These are phyloP conservation scores for Maconellicoccus hirsutus DNA, from an alignment of 1,140 invertebrate species.

Conservation along the genomic window DNA sequence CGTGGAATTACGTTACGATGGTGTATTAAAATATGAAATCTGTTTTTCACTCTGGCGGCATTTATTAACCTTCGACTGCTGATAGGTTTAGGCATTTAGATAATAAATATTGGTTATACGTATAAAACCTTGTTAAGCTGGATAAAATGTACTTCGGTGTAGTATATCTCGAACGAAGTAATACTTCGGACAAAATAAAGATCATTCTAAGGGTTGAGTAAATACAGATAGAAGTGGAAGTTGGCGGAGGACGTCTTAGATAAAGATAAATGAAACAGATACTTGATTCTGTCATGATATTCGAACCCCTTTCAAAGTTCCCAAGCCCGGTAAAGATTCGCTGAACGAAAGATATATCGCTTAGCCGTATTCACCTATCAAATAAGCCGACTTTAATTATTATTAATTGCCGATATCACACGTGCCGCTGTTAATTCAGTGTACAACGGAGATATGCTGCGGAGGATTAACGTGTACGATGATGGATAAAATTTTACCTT, in stretches of 20 bases:
- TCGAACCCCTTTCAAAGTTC: background rate
- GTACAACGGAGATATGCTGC: no score
- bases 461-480: background rate
- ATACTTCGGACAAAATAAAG: no score
- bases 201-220: background rate
- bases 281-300: background rate
- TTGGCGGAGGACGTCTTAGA: background rate
- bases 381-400: background rate
- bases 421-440: background rate
- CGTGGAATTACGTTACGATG: no score
- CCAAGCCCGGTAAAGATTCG: background rate
- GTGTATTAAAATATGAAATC: no score
- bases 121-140: no score
- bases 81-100: no score
- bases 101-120: no score
- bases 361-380: background rate
- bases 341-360: background rate
- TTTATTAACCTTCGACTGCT: no score
- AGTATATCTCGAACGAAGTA: no score
- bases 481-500: background rate
- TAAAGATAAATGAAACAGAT: constrained; percentile 1
- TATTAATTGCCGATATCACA: background rate
- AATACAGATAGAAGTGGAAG: background rate
- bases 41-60: no score
- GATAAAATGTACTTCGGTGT: no score